These are phyloP conservation scores for Drosophila quadrilineata DNA, from an alignment of 1,140 invertebrate genomes.

Conservation along the genomic window DNA sequence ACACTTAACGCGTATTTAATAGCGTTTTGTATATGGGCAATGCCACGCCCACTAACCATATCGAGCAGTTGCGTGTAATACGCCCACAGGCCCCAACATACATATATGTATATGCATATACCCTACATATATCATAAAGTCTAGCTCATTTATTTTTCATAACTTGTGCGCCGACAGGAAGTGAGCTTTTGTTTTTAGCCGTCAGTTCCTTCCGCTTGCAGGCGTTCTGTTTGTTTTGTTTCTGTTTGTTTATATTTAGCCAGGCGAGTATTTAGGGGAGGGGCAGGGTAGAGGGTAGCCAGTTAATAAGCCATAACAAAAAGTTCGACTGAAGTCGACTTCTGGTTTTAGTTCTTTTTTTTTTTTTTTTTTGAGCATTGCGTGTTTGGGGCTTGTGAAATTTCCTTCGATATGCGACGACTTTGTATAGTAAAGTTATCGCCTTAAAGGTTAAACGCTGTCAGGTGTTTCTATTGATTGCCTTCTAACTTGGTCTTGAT, in stretches of 20 bases:
- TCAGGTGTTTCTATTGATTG: slow-evolving; percentile 48
- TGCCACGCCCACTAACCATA: slow-evolving; percentile 32
- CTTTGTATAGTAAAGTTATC: slow-evolving; percentile 37
- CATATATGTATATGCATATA: no score
- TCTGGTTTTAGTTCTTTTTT: no score
- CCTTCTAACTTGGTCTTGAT: slow-evolving; percentile 33
- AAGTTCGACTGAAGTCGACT: not conserved
- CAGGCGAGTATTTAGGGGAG: not conserved
- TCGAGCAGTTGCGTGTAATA: slow-evolving; percentile 67
- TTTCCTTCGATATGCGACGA: slow-evolving; percentile 31
- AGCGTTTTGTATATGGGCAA: slow-evolving; percentile 19
- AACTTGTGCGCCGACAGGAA: slow-evolving; percentile 49
- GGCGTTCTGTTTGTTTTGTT: no score
- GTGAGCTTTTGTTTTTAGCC: slow-evolving; percentile 76
- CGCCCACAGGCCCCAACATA: slow-evolving; percentile 34
- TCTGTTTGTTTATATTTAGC: slow-evolving; percentile 40
- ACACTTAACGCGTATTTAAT: slow-evolving; percentile 42
- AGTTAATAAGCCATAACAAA: slow-evolving; percentile 43
- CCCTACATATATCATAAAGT: slow-evolving; percentile 33
- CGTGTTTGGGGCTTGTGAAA: slow-evolving; percentile 27
- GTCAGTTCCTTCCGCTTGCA: slow-evolving; percentile 70
- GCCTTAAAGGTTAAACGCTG: slow-evolving; percentile 32
- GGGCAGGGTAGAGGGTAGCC: not conserved
- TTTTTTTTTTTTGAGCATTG: slow-evolving; percentile 30
- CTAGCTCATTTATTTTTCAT: slow-evolving; percentile 73